Percentiles rank a stretch among this genome's conserved stretches.
Conservation (phyloP, 2,888 invertebrate species). For the Monochamus alternatus region DNA sequence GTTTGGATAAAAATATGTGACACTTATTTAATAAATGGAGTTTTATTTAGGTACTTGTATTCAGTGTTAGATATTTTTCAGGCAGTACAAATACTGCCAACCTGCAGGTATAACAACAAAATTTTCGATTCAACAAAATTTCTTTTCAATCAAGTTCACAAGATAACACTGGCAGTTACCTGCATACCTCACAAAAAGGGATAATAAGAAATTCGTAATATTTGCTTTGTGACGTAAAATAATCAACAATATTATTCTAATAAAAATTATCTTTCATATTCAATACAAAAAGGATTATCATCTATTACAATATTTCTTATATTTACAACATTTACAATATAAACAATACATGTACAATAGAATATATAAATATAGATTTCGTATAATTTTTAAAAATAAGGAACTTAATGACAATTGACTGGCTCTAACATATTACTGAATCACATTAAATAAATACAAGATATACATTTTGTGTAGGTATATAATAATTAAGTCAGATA, state of each 20-base stretch:
- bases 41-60: neutral
- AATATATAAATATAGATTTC: neutral
- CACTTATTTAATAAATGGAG: neutral
- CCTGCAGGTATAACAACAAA: too few relatives aligned
- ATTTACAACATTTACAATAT: constrained; percentile 27
- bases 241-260: neutral
- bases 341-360: constrained; percentile 1
- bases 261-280: neutral
- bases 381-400: neutral
- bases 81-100: too few relatives aligned
- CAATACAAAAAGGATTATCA: neutral
- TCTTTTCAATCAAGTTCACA: too few relatives aligned
- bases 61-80: too few relatives aligned
- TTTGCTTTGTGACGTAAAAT: too few relatives aligned
- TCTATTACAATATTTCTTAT: constrained; percentile 5
- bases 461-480: neutral
- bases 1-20: neutral
- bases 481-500: neutral
- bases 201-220: too few relatives aligned
- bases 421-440: constrained; percentile 2
- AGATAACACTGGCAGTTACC: too few relatives aligned
- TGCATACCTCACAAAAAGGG: too few relatives aligned
- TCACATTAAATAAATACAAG: neutral
- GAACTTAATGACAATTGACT: constrained; percentile 7
- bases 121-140: too few relatives aligned